Evolutionary conservation across 2,888 invertebrate genomes (phyloP), one percentile per base, ranked within the genome.

Genomic region (Tipula unca): DNA sequence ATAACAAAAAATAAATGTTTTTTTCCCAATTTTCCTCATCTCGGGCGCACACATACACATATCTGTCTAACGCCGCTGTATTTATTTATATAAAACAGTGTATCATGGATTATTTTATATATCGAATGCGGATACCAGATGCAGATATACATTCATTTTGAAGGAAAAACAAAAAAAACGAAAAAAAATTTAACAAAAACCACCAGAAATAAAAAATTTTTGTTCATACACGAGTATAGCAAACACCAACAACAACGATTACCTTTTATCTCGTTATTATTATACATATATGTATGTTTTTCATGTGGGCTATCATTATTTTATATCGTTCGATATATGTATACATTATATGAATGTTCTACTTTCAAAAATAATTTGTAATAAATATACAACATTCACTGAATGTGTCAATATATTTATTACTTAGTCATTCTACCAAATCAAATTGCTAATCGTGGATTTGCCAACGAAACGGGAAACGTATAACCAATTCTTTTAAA

Each of bases 91-190:
- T n/a, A n/a, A n/a, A n/a, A 69, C 25, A 6, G 69, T 69, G 69
- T 69, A 69, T 69, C 17, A 17, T 48, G 17, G 48, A 48, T 48
- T 48, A 48, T 48, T 48, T 48, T 17, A 82, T 82, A 29, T 29
- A 82, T 82, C 29, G 29, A 82, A 82, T 82, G 82, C 82, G 82
- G 82, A 82, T 29, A 82, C 82, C 82, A 82, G 82, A 82, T 82
- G 82, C 82, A 82, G 82, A 82, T n/a, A n/a, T 83, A 83, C 83
- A 83, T 83, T 83, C 35, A 32, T 83, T 69, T 69, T 69, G 20
- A 25, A 69, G 8, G 69, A 25, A 69, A 69, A 25, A 69, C 25
- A 69, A n/a, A 48, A 20, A 20, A 48, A 48, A 17, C 1, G 10
- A 20, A 25, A 20, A 42, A 42, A 42, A n/a, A n/a, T n/a, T n/a